Percentiles rank a stretch among this genome's conserved stretches.
Conservation (phyloP, 2,113 vertebrate genomes). For the Hystrix brachyura region DNA sequence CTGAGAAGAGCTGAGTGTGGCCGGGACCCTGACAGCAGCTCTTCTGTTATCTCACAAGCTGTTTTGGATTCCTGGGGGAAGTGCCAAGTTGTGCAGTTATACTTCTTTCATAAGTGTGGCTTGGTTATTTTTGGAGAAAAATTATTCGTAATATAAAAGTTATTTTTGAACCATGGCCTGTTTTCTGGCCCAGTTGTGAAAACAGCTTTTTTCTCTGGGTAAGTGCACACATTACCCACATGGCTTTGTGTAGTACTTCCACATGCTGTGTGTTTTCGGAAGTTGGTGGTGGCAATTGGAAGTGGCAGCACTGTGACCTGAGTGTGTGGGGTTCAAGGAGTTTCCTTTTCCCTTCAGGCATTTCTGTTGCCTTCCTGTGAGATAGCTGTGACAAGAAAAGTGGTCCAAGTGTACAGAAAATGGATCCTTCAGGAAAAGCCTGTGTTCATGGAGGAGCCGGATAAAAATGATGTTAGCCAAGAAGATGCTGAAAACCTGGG, state of each 20-base stretch:
- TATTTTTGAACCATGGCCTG: slow-evolving; percentile 13
- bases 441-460: slow-evolving; percentile 96
- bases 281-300: background rate
- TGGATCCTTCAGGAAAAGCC: slow-evolving; percentile 98
- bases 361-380: slow-evolving; percentile 97
- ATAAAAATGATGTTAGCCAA: slow-evolving; percentile 87
- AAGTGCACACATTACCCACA: background rate
- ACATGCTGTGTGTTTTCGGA: background rate
- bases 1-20: background rate
- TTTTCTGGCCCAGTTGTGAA: background rate
- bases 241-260: background rate
- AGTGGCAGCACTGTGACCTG: background rate
- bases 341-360: slow-evolving; percentile 89
- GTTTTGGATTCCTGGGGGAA: background rate
- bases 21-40: background rate
- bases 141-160: background rate
- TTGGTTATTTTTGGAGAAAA: slow-evolving; percentile 47
- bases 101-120: slow-evolving; percentile 4
- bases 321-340: background rate
- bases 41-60: background rate
- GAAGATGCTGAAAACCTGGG: slow-evolving; percentile 86
- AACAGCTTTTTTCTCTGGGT: background rate
- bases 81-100: background rate
- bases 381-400: slow-evolving; percentile 94
- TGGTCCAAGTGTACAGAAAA: slow-evolving; percentile 97